These are phyloP conservation scores for Zaprionus vittiger DNA, from an alignment of 1,140 invertebrate species.

Conservation along the genomic window DNA sequence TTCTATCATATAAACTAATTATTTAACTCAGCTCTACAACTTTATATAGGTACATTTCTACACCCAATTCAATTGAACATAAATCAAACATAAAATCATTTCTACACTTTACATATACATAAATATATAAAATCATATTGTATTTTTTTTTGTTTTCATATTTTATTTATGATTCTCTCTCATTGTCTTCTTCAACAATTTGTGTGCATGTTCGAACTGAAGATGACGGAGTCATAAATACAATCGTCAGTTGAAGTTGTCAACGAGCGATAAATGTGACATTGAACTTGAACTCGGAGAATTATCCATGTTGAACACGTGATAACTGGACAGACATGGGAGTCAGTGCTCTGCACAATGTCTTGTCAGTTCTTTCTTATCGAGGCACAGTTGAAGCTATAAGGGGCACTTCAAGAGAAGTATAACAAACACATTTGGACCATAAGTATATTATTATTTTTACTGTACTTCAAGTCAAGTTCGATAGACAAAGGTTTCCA, in stretches of 20 bases:
- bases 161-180: not conserved
- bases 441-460: not conserved
- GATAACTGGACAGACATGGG: not conserved
- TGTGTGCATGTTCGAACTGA: not conserved
- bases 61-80: too few species aligned
- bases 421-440: not conserved
- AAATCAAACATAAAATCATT: not conserved
- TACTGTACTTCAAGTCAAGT: not conserved
- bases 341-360: not conserved
- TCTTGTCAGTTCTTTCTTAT: not conserved
- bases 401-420: not conserved
- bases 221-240: not conserved
- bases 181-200: not conserved
- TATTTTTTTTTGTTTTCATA: not conserved
- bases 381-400: not conserved
- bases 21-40: too few species aligned
- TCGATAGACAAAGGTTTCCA: not conserved
- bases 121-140: not conserved
- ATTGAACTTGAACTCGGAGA: not conserved
- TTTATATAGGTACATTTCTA: too few species aligned
- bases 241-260: not conserved
- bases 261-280: not conserved
- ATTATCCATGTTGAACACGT: not conserved
- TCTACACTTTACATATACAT: not conserved
- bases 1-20: not conserved